Evolutionary conservation across 2,888 invertebrate species (phyloP).

Genomic region (Cistogaster globosa): DNA sequence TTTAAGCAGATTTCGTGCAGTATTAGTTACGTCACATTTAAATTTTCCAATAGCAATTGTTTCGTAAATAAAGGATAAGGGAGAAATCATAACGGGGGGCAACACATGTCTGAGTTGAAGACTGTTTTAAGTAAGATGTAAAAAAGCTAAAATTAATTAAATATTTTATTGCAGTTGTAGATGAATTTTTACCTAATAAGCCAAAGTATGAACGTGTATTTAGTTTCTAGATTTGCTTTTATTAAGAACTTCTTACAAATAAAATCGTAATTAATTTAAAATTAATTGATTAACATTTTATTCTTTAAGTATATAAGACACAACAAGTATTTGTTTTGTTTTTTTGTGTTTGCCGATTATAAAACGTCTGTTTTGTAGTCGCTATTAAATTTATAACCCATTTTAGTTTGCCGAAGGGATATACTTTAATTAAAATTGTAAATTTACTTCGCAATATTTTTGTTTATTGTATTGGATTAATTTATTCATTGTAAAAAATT

Average conservation of each 20-base stretch:
- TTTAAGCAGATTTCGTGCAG: too few relatives aligned
- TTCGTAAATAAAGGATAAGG: neutral
- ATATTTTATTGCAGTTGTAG: neutral
- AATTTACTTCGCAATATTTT: slow-evolving; percentile 33
- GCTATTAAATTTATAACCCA: neutral
- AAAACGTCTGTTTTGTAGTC: neutral
- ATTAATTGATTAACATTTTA: slow-evolving; percentile 57
- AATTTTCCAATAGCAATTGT: neutral
- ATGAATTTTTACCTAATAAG: neutral
- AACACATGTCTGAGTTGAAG: neutral
- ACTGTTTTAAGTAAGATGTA: slow-evolving; percentile 8
- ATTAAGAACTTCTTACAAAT: slow-evolving; percentile 14
- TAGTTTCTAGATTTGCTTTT: neutral
- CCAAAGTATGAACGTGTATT: neutral
- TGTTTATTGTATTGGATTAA: slow-evolving; percentile 11
- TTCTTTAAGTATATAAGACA: slow-evolving; percentile 44
- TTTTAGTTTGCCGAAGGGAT: slow-evolving; percentile 30
- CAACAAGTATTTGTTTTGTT: slow-evolving; percentile 1
- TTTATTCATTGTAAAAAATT: slow-evolving; percentile 43
- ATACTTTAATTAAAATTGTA: slow-evolving; percentile 77
- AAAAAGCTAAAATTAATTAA: slow-evolving; percentile 38
- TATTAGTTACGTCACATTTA: neutral
- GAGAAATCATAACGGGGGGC: neutral
- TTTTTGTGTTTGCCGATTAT: neutral
- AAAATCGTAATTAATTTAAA: slow-evolving; percentile 65